Base-by-base conservation (phyloP, 2,888 invertebrate genomes). In the Cephonodes hylas region DNA sequence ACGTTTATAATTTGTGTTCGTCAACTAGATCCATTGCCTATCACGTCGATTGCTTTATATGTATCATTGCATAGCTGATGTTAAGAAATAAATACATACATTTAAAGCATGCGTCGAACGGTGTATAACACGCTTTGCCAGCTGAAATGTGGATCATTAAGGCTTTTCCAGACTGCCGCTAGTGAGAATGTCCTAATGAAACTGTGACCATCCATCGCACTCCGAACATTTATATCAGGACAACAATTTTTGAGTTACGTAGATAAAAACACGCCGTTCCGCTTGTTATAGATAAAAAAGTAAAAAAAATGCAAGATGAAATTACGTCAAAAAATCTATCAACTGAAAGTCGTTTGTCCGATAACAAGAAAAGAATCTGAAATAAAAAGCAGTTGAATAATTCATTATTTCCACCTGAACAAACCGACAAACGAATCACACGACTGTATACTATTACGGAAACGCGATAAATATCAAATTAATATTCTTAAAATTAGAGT, bases 401-500 rank as follows among this genome's bases (percentile, higher is more conserved):
- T 60, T 10, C 23, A 60, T 53, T 53, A 15, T 22, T 42, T 60
- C 42, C 48, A 48, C 48, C 48, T 42, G 42, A 60, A 60, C 42
- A 60, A 60, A 53, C 23, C 48, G 13, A 48, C 38, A 60, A 48
- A 48, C 10, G 59, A 23, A 48, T 48, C 48, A 27, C 53, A 53
- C 27, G 18, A 31, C 27, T 18, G 8, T 31, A 66, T 61, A 61
- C 63, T 61, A 67, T 71, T 73, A 72, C 70, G 66, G 68, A 74
- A 70, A 71, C 66, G 64, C 68, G 60, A 48, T 61, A 66, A 38
- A 63, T 66, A 67, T 65, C 60, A 56, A 18, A 63, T 66, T 59
- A 68, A 67, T 73, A 69, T 68, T 68, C 67, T 64, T 67, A 46
- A 66, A 64, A 63, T 64, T 68, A 61, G 64, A 64, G 67, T 72